phyloP scores from a whole-genome alignment of 1,140 invertebrate genomes.

The Heliconius himera region DNA sequence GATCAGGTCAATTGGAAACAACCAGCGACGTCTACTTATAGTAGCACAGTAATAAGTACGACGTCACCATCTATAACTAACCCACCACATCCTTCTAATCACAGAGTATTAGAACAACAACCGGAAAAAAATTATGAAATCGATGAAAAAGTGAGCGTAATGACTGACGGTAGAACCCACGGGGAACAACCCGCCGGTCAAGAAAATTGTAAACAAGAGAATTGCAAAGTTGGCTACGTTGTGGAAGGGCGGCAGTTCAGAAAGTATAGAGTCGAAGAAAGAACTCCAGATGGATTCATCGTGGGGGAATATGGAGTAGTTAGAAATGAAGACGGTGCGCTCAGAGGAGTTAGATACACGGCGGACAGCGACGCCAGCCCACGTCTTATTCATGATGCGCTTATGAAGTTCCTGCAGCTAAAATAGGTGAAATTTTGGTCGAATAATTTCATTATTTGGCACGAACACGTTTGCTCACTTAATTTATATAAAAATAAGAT shows the following conservation, averaged over 20 bases:
- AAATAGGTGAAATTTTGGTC: slow-evolving; percentile 43
- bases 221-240: slow-evolving; percentile 90
- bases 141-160: slow-evolving; percentile 89
- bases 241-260: slow-evolving; percentile 91
- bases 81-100: slow-evolving; percentile 28
- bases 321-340: slow-evolving; percentile 90
- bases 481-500: slow-evolving; percentile 38
- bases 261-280: slow-evolving; percentile 93
- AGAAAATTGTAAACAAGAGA: slow-evolving; percentile 77
- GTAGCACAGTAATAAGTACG: slow-evolving; percentile 50
- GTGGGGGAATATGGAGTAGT: slow-evolving; percentile 94
- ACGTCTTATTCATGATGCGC: slow-evolving; percentile 91
- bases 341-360: slow-evolving; percentile 92
- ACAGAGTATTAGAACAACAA: slow-evolving; percentile 48
- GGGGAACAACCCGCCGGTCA: slow-evolving; percentile 81
- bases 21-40: slow-evolving; percentile 38
- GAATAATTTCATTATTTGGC: slow-evolving; percentile 35
- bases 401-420: slow-evolving; percentile 94
- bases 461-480: slow-evolving; percentile 38
- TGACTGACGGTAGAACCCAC: slow-evolving; percentile 89
- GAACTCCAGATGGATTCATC: slow-evolving; percentile 93
- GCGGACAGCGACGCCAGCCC: slow-evolving; percentile 93
- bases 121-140: slow-evolving; percentile 90
- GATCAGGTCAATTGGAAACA: slow-evolving; percentile 60
- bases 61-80: slow-evolving; percentile 50